A percentile compares a stretch with the other conserved stretches of the same genome.
phyloP scores from a whole-genome alignment of 2,888 invertebrate species.

The Bellardia bayeri region DNA sequence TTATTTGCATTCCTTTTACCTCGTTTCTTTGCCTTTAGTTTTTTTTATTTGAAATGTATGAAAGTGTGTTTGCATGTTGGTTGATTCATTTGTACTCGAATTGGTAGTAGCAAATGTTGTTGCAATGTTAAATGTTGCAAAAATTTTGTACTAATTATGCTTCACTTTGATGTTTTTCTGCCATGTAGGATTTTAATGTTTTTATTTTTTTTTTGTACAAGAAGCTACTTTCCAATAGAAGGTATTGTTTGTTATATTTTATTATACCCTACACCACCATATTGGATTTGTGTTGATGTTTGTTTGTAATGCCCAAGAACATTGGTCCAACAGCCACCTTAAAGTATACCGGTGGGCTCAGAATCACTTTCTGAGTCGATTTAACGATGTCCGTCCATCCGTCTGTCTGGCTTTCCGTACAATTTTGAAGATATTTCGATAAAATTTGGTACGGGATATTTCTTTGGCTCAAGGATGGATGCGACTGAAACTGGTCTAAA shows the following conservation, averaged over 20 bases:
- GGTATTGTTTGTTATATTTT: background rate
- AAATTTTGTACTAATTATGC: conserved; percentile 62
- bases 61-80: background rate
- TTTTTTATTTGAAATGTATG: background rate
- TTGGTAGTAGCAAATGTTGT: conserved; percentile 27
- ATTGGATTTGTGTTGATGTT: too few species aligned
- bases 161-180: conserved; percentile 64
- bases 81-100: conserved; percentile 18
- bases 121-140: conserved; percentile 46
- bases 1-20: background rate
- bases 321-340: too few species aligned
- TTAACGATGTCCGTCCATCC: too few species aligned
- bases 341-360: too few species aligned
- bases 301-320: too few species aligned
- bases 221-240: background rate
- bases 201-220: background rate
- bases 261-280: too few species aligned
- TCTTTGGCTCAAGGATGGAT: too few species aligned
- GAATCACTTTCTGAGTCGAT: too few species aligned
- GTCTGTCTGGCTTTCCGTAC: too few species aligned
- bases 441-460: too few species aligned
- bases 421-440: too few species aligned
- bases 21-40: background rate
- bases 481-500: too few species aligned
- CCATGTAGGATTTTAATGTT: conserved; percentile 38